Conservation (phyloP, 2,888 invertebrate genomes). For the Pandemis cinnamomeana region DNA sequence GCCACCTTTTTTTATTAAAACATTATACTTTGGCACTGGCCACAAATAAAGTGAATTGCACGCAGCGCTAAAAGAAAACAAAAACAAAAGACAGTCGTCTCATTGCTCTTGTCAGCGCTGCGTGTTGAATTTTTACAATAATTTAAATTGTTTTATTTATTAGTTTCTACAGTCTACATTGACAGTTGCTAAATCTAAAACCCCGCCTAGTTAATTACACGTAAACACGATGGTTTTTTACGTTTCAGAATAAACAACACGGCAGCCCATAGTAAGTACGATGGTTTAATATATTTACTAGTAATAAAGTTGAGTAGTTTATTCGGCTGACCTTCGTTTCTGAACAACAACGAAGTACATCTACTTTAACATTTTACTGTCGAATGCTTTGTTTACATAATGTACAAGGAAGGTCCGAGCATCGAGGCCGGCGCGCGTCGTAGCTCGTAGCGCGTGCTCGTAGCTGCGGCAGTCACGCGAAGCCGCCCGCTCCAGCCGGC, state of each 20-base stretch:
- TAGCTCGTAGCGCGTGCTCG: slow-evolving; percentile 47
- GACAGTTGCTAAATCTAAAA: background rate
- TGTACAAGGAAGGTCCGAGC: slow-evolving; percentile 62
- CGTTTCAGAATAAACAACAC: slow-evolving; percentile 13
- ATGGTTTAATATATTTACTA: slow-evolving; percentile 13
- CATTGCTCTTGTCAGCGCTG: no score
- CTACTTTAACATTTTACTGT: slow-evolving; percentile 67
- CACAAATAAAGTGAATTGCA: no score
- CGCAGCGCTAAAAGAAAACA: no score
- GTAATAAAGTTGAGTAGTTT: slow-evolving; percentile 29
- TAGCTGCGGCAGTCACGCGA: slow-evolving; percentile 78
- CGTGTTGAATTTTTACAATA: no score
- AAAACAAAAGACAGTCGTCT: no score
- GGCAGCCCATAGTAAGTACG: background rate
- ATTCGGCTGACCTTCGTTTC: slow-evolving; percentile 32
- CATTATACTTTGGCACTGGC: no score
- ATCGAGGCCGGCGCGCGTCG: slow-evolving; percentile 46
- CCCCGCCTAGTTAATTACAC: background rate
- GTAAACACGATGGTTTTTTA: background rate
- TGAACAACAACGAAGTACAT: slow-evolving; percentile 51
- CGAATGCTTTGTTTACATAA: slow-evolving; percentile 78
- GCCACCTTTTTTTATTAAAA: no score
- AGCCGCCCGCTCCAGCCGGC: slow-evolving; percentile 63
- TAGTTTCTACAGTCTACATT: no score
- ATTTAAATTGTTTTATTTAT: no score